Base-by-base conservation (phyloP, 2,113 vertebrate species). In the Scophthalmus maximus region DNA sequence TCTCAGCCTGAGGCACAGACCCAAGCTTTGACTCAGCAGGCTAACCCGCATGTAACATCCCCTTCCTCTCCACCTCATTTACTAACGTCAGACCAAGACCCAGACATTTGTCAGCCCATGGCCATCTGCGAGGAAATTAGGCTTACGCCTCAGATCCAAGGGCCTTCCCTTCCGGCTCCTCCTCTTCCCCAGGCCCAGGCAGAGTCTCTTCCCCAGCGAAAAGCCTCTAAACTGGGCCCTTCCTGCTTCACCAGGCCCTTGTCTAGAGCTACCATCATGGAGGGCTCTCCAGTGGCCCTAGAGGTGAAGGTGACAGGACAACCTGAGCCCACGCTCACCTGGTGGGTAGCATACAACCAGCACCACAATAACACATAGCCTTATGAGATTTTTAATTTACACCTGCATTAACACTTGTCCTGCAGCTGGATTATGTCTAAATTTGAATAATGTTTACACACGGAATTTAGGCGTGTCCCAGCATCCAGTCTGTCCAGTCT, bases 301-400 rank as follows among this genome's bases (percentile, higher is more conserved):
- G 97, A 99, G 93, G 95, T 98, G 90, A 96, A 97, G 95, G 96
- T 98, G 87, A 93, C 92, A 29, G 95, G 94, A 96, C 94, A 93
- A 79, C 95, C 95, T 87, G 95, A 98, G 89, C 96, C 97, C 92
- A 92, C 91, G 76, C 87, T 98, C 88, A 97, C 95, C 86, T 97
- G 97, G 97, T 99, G 96, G 96, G 97, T 98, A 96, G 95, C 95
- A 82, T 95, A 95, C 92, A 96, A 95, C 76, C 91, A 95, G 38
- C 87, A 88, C 30, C 85, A 90, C 61, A 57, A 30, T 63, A 91
- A 90, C 94, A 95, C 79, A 79, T 15, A 17, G 5, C 42, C 26
- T 52, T 10, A 17, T 56, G n/a, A 73, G 11, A 26, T 49, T 2
- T 67, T 53, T 70, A 17, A 23, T 20, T 27, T 26, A 50, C 22